Percentiles rank a stretch among this genome's conserved stretches.
These are phyloP conservation scores for Parelbella ahira DNA, from an alignment of 2,888 invertebrate species.

Conservation along the genomic window DNA sequence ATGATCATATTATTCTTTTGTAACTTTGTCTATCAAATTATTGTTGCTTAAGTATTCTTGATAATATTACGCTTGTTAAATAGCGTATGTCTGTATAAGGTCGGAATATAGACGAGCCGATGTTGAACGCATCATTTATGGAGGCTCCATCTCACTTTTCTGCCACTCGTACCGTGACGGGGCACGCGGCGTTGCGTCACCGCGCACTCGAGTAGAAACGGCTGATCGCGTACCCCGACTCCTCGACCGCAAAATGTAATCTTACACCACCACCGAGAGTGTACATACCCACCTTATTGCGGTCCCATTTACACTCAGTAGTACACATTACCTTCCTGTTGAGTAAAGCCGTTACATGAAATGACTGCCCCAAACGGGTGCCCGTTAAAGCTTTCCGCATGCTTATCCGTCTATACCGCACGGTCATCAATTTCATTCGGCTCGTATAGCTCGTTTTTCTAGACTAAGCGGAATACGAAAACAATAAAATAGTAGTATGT, in stretches of 20 bases:
- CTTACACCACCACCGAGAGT: conserved; percentile 47
- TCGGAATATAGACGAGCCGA: too few relatives aligned
- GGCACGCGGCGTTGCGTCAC: conserved; percentile 22
- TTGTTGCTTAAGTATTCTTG: too few relatives aligned
- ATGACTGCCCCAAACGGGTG: conserved; percentile 6
- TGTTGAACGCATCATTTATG: conserved; percentile 5
- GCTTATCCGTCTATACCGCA: conserved; percentile 7
- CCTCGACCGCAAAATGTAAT: conserved; percentile 66
- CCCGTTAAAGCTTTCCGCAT: conserved; percentile 3
- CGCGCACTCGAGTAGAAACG: conserved; percentile 51
- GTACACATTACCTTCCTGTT: neutral
- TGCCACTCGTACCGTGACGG: conserved; percentile 12
- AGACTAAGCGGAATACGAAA: conserved; percentile 18
- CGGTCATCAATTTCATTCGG: conserved; percentile 29
- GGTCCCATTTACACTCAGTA: neutral
- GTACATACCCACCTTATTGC: conserved; percentile 39
- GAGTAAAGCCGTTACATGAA: conserved; percentile 5
- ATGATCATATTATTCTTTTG: too few relatives aligned
- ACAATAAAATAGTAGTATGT: conserved; percentile 13
- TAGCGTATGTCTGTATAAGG: too few relatives aligned
- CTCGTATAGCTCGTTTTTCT: conserved; percentile 26
- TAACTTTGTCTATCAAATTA: too few relatives aligned
- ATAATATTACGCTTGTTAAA: too few relatives aligned
- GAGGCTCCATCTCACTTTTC: conserved; percentile 21
- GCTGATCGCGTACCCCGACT: conserved; percentile 49